Percentiles rank a stretch among this genome's conserved stretches.
phyloP scores from a whole-genome alignment of 2,797 vertebrate species.

The Choloepus didactylus region DNA sequence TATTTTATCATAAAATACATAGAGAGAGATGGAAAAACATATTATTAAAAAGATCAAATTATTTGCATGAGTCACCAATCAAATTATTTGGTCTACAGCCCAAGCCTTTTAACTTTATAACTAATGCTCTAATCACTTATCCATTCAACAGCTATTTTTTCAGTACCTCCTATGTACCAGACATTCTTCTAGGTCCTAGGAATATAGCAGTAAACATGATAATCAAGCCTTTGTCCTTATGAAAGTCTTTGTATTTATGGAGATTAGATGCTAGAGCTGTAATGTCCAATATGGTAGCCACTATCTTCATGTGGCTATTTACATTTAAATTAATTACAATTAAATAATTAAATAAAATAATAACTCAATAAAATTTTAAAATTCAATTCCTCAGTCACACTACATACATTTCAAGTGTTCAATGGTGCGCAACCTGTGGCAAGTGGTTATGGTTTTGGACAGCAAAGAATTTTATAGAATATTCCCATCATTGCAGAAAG shows the following conservation, averaged over 20 bases:
- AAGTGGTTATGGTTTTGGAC: neutral
- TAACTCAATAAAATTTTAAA: neutral
- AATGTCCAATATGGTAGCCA: neutral
- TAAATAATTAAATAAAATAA: too few relatives aligned
- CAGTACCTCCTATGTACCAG: neutral
- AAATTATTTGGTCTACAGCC: neutral
- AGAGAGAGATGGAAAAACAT: neutral
- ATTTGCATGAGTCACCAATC: neutral
- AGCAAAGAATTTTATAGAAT: neutral
- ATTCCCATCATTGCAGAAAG: neutral
- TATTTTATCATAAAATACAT: neutral
- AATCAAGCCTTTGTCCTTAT: neutral
- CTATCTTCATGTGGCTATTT: neutral
- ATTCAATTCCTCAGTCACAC: neutral
- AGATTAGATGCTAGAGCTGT: neutral
- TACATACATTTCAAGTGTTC: constrained; percentile 5
- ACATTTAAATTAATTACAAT: neutral
- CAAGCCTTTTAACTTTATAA: neutral
- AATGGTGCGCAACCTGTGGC: neutral
- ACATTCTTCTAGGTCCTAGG: neutral
- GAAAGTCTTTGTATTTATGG: neutral
- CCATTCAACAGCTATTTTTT: neutral
- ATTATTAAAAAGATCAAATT: constrained; percentile 18
- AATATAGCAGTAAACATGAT: neutral
- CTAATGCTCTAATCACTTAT: neutral